phyloP scores from a whole-genome alignment of 2,888 invertebrate species.

The Pseudococcus jackbeardsleyi region DNA sequence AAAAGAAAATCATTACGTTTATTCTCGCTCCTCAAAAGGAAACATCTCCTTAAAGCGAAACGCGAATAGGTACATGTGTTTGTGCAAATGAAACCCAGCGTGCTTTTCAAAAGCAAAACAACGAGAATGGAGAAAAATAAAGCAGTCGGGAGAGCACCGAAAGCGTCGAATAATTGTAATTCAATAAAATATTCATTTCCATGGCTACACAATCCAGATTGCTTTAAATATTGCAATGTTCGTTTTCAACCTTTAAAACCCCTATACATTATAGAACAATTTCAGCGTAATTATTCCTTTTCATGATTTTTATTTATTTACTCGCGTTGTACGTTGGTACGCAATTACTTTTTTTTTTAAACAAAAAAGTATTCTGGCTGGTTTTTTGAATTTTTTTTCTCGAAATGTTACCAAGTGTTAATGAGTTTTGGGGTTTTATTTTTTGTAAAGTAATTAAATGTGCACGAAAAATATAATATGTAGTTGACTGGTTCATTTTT shows the following conservation, averaged over 20 bases:
- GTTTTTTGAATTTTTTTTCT: too few species aligned
- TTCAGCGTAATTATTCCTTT: not conserved
- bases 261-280: not conserved
- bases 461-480: too few species aligned
- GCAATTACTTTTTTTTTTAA: not conserved
- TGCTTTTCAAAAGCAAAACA: too few species aligned
- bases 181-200: slow-evolving; percentile 17
- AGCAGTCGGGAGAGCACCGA: not conserved
- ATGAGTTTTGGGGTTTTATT: too few species aligned
- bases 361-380: too few species aligned
- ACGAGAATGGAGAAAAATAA: too few species aligned
- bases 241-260: not conserved
- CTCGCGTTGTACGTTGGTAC: not conserved
- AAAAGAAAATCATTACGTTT: not conserved
- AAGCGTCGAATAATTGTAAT: slow-evolving; percentile 2
- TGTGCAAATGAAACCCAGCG: too few species aligned
- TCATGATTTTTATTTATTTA: not conserved
- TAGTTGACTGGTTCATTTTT: too few species aligned
- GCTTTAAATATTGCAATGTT: not conserved
- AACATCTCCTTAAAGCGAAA: not conserved
- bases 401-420: too few species aligned
- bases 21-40: not conserved
- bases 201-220: not conserved
- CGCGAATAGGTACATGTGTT: too few species aligned
- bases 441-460: too few species aligned